phyloP scores from a whole-genome alignment of 2,797 vertebrate species.

The Carduelis carduelis region DNA sequence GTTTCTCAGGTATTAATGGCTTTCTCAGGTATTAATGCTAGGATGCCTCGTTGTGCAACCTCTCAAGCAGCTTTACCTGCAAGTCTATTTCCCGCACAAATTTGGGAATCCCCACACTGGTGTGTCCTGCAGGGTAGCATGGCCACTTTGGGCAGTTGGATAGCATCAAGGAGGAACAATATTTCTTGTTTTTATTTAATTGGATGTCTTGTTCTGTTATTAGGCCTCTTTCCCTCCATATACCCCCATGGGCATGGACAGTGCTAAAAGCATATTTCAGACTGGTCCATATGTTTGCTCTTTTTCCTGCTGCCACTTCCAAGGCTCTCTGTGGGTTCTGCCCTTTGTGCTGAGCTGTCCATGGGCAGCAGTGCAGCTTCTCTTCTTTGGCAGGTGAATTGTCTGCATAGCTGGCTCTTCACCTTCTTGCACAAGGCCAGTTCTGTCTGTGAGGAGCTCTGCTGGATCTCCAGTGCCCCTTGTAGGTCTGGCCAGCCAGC shows the following conservation, averaged over 20 bases:
- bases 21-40: background rate
- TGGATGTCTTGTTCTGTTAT: background rate
- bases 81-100: background rate
- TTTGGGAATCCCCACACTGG: background rate
- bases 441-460: background rate
- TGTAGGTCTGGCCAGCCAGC: background rate
- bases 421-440: background rate
- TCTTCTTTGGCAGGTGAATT: accelerated
- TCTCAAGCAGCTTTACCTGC: background rate
- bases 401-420: background rate
- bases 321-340: background rate
- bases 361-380: background rate
- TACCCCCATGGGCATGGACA: no score
- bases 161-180: background rate
- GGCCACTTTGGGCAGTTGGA: background rate
- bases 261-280: background rate
- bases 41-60: background rate
- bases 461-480: background rate
- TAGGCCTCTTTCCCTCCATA: background rate
- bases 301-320: background rate
- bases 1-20: no score
- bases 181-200: background rate
- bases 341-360: background rate
- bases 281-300: background rate
- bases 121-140: background rate